Evolutionary conservation across 2,888 invertebrate species (phyloP).

Genomic region (Dichetophora obliterata): DNA sequence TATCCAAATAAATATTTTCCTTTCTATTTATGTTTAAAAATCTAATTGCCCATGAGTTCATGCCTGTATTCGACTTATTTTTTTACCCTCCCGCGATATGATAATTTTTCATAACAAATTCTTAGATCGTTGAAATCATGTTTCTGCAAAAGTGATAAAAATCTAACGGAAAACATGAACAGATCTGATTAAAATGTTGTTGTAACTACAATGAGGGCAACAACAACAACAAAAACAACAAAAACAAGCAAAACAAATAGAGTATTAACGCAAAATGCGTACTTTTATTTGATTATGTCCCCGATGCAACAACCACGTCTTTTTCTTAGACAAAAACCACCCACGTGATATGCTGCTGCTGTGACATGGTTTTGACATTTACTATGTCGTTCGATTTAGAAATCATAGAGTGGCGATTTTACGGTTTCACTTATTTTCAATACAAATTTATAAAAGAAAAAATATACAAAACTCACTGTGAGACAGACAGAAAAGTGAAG

Average conservation of each 20-base stretch:
- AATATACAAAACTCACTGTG: too few species aligned
- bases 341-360: not conserved
- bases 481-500: not conserved
- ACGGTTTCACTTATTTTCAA: too few species aligned
- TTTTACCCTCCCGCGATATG: too few species aligned
- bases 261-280: not conserved
- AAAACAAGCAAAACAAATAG: not conserved
- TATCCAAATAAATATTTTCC: too few species aligned
- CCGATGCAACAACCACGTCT: not conserved
- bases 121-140: not conserved
- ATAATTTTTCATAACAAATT: too few species aligned
- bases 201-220: not conserved
- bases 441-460: too few species aligned
- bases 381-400: not conserved
- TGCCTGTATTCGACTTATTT: too few species aligned
- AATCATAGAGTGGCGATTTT: too few species aligned
- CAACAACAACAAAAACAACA: not conserved
- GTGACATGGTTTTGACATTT: not conserved
- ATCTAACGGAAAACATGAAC: not conserved
- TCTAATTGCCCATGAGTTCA: too few species aligned
- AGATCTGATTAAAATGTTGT: not conserved
- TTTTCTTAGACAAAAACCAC: not conserved
- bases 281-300: not conserved
- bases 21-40: too few species aligned
- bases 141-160: not conserved